Percentiles rank a stretch among this genome's conserved stretches.
These are phyloP conservation scores for Margarornis squamiger DNA, from an alignment of 2,797 vertebrate species.

Conservation along the genomic window DNA sequence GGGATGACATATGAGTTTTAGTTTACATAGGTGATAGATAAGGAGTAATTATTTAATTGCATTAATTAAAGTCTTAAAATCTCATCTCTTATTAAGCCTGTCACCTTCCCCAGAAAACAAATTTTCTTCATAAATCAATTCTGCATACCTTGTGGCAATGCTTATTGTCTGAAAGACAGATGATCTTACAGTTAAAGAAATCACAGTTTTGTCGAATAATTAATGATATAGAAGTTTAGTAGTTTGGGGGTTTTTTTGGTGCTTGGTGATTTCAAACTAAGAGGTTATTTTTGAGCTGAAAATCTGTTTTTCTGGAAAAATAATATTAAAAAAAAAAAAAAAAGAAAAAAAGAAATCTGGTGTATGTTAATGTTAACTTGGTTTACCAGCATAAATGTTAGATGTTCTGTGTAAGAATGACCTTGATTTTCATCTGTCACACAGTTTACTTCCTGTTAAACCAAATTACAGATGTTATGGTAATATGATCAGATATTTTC, in stretches of 20 bases:
- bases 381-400: slow-evolving; percentile 41
- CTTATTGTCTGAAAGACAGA: neutral
- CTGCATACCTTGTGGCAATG: neutral
- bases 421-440: slow-evolving; percentile 53
- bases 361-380: slow-evolving; percentile 48
- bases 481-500: slow-evolving; percentile 44
- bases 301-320: slow-evolving; percentile 13
- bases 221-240: slow-evolving; percentile 2
- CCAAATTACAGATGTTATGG: slow-evolving; percentile 35
- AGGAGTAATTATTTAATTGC: slow-evolving; percentile 4
- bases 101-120: neutral
- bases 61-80: slow-evolving; percentile 23
- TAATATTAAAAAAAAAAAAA: neutral
- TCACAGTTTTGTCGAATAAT: neutral
- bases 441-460: slow-evolving; percentile 39
- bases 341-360: neutral
- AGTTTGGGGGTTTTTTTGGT: neutral
- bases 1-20: neutral
- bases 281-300: slow-evolving; percentile 39
- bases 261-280: slow-evolving; percentile 19
- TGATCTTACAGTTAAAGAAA: neutral
- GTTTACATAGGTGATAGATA: neutral
- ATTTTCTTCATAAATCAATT: slow-evolving; percentile 11
- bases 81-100: neutral
- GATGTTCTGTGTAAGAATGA: slow-evolving; percentile 35